These are phyloP conservation scores for Schizotus pectinicornis DNA, from an alignment of 2,888 invertebrate genomes.

Conservation along the genomic window DNA sequence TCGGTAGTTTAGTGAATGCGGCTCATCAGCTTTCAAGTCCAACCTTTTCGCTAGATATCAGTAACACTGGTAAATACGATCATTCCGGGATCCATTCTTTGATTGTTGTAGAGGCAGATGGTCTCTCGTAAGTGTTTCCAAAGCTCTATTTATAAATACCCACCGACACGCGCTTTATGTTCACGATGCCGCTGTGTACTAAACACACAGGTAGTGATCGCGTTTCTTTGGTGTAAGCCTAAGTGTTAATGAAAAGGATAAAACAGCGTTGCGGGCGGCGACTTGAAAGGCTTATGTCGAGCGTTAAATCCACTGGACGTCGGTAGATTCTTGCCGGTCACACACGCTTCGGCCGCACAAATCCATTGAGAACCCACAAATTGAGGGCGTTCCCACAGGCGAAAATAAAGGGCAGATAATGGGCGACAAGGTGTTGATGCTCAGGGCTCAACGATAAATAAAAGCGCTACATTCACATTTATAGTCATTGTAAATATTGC, in stretches of 20 bases:
- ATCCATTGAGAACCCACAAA: too few relatives aligned
- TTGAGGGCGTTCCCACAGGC: too few relatives aligned
- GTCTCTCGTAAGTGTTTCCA: background rate
- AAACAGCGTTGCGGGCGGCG: conserved; percentile 35
- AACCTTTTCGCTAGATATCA: background rate
- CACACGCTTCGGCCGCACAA: too few relatives aligned
- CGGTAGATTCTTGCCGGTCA: background rate
- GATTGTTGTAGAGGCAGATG: conserved; percentile 1
- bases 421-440: too few relatives aligned
- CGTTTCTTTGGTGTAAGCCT: conserved; percentile 39
- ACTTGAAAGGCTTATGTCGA: conserved; percentile 28
- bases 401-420: too few relatives aligned
- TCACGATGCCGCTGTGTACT: conserved; percentile 8
- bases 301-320: conserved; percentile 10
- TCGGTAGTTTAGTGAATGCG: conserved; percentile 12
- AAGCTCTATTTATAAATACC: conserved; percentile 1
- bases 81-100: too few relatives aligned
- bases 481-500: too few relatives aligned
- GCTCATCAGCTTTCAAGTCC: conserved; percentile 4
- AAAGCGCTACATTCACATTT: too few relatives aligned
- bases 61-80: too few relatives aligned
- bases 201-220: conserved; percentile 38
- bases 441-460: too few relatives aligned
- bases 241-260: conserved; percentile 48
- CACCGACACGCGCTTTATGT: conserved; percentile 17